Evolutionary conservation across 2,113 vertebrate genomes (phyloP).

Genomic region (Hippocampus abdominalis): DNA sequence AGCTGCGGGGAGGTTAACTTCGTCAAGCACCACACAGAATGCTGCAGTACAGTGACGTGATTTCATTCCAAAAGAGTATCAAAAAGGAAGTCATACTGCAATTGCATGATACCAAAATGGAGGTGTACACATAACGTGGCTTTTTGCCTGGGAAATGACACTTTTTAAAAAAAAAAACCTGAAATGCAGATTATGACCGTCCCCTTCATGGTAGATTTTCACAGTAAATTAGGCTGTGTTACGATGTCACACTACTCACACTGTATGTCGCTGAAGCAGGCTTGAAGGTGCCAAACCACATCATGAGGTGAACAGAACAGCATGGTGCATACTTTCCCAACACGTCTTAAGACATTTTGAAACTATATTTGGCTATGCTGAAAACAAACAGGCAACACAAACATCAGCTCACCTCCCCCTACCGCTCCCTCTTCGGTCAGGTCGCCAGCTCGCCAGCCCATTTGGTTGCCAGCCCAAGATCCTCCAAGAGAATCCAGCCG

Average conservation of each 20-base stretch:
- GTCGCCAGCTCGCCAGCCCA: conserved; percentile 76
- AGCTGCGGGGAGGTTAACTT: conserved; percentile 35
- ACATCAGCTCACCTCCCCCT: conserved; percentile 77
- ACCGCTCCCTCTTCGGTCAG: conserved; percentile 82
- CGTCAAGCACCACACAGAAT: neutral
- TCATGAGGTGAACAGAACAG: neutral
- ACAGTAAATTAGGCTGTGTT: too few species aligned
- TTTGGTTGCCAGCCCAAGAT: conserved; percentile 78
- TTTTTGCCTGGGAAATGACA: too few species aligned
- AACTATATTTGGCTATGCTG: neutral
- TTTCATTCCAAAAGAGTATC: neutral
- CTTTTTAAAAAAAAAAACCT: too few species aligned
- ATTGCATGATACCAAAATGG: neutral
- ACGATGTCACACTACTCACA: too few species aligned
- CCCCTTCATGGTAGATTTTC: too few species aligned
- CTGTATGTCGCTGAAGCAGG: neutral
- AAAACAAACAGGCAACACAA: neutral
- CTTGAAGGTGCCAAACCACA: neutral
- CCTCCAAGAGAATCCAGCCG: conserved; percentile 74
- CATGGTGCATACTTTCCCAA: neutral
- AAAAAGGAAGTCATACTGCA: neutral
- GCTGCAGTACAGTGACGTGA: too few species aligned
- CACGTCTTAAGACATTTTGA: neutral
- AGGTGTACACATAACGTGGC: too few species aligned
- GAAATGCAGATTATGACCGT: too few species aligned